A percentile compares a stretch with the other conserved stretches of the same genome.
Evolutionary conservation across 2,797 vertebrate species (phyloP).

Genomic region (Coluber constrictor): DNA sequence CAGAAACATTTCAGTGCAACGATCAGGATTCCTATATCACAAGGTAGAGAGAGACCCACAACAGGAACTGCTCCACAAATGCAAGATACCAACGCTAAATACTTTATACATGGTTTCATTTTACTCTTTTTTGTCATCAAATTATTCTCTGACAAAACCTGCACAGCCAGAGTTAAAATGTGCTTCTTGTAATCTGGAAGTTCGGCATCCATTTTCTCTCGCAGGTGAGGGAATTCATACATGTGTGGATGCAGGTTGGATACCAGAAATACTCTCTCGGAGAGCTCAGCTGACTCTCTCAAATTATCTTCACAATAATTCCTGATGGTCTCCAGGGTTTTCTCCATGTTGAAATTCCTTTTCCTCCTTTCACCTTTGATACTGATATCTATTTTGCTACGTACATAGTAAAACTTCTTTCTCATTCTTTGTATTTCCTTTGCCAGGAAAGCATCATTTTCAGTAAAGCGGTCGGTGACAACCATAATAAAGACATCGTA

Average conservation of each 20-base stretch:
- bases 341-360: neutral
- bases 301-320: neutral
- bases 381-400: neutral
- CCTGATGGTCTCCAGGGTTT: neutral
- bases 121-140: neutral
- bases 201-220: neutral
- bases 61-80: neutral
- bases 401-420: conserved; percentile 12
- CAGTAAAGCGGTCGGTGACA: neutral
- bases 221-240: neutral
- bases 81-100: neutral
- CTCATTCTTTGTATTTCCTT: neutral
- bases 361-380: neutral
- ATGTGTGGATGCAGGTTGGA: neutral
- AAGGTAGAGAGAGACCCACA: neutral
- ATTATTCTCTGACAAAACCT: neutral
- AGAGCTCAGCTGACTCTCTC: neutral
- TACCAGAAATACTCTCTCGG: conserved; percentile 14
- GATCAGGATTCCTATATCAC: neutral
- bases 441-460: neutral
- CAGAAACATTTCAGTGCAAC: neutral
- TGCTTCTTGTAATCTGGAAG: conserved; percentile 29
- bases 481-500: conserved; percentile 28
- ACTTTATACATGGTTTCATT: neutral
- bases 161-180: neutral